phyloP scores from a whole-genome alignment of 2,888 invertebrate genomes.

The Prenolepis imparis region DNA sequence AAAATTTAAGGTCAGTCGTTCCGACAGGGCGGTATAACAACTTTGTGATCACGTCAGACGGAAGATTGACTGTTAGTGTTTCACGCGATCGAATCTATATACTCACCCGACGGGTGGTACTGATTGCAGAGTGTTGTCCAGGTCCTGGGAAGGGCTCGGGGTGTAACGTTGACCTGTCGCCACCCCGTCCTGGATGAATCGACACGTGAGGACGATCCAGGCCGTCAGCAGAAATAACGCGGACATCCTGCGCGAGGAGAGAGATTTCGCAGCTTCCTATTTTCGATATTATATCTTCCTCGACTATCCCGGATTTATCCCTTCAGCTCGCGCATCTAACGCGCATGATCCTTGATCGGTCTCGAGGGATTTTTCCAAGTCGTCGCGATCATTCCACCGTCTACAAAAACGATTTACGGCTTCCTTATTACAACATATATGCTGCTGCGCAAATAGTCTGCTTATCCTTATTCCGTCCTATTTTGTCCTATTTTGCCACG shows the following conservation, averaged over 20 bases:
- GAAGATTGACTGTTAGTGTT: no score
- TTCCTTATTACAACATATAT: not conserved
- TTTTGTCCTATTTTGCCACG: slow-evolving; percentile 23
- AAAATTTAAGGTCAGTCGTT: not conserved
- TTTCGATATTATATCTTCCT: slow-evolving; percentile 12
- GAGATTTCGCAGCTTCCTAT: slow-evolving; percentile 43
- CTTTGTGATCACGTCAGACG: no score
- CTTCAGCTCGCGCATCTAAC: slow-evolving; percentile 60
- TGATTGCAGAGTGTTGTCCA: slow-evolving; percentile 78
- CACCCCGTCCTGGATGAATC: slow-evolving; percentile 63
- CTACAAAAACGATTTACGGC: slow-evolving; percentile 27
- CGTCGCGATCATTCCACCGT: slow-evolving; percentile 40
- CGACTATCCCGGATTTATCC: slow-evolving; percentile 32
- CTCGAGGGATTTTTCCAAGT: slow-evolving; percentile 30
- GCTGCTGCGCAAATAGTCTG: not conserved
- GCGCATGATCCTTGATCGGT: slow-evolving; percentile 63
- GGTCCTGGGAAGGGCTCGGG: slow-evolving; percentile 73
- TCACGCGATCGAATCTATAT: slow-evolving; percentile 21
- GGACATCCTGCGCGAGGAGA: slow-evolving; percentile 29
- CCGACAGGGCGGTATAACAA: not conserved
- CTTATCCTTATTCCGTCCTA: not conserved
- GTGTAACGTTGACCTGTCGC: slow-evolving; percentile 73
- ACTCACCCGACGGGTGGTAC: slow-evolving; percentile 79
- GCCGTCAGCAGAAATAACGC: slow-evolving; percentile 61
- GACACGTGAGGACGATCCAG: slow-evolving; percentile 61